A percentile compares a stretch with the other conserved stretches of the same genome.
phyloP scores from a whole-genome alignment of 1,140 invertebrate genomes.

The Rhyzopertha dominica region DNA sequence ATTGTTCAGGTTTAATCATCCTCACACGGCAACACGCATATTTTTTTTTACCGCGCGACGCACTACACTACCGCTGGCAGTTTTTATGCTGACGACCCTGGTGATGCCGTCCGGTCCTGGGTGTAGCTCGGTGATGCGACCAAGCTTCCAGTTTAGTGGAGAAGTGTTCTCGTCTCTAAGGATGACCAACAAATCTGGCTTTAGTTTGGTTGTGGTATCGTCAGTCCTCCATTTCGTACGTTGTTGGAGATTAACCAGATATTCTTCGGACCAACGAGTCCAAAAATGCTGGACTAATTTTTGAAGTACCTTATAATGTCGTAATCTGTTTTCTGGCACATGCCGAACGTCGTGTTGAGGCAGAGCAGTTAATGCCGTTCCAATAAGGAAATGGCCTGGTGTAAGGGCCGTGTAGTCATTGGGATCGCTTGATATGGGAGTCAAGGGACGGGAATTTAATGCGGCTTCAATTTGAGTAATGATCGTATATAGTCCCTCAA shows the following conservation, averaged over 20 bases:
- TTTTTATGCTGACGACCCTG: constrained; percentile 17
- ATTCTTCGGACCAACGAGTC: constrained; percentile 20
- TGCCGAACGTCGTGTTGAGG: constrained; percentile 16
- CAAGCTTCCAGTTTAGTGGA: background rate
- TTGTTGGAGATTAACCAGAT: constrained; percentile 17
- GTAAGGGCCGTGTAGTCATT: constrained; percentile 31
- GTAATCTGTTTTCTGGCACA: background rate
- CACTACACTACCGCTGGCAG: background rate
- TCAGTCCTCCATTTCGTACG: constrained; percentile 8
- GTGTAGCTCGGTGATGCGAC: constrained; percentile 1
- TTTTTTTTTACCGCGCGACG: constrained; percentile 7
- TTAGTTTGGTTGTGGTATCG: too few species aligned
- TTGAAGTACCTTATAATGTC: constrained; percentile 11
- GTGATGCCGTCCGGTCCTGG: constrained; percentile 9
- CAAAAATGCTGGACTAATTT: constrained; percentile 22
- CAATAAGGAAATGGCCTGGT: constrained; percentile 44
- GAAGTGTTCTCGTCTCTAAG: constrained; percentile 1
- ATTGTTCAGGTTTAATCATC: too few species aligned
- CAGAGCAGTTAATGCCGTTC: constrained; percentile 24
- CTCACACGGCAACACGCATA: too few species aligned
- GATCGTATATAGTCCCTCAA: constrained; percentile 28
- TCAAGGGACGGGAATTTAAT: constrained; percentile 38
- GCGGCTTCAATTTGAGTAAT: constrained; percentile 29
- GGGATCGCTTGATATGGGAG: constrained; percentile 28
- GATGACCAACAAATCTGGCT: too few species aligned